phyloP scores from a whole-genome alignment of 2,797 vertebrate genomes.

The Sebastolobus altivelis region DNA sequence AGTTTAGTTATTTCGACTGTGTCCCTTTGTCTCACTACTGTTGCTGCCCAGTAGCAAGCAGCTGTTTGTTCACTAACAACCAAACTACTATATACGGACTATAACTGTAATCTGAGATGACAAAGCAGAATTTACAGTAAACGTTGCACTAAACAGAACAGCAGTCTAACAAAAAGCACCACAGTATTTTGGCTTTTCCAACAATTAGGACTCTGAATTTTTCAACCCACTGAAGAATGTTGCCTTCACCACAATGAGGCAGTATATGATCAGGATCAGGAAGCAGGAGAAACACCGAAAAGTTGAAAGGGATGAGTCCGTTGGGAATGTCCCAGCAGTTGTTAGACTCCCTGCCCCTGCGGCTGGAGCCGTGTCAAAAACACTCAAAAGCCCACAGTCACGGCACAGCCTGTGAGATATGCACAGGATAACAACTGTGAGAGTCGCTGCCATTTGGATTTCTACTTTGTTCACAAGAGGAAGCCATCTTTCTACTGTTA shows the following conservation, averaged over 20 bases:
- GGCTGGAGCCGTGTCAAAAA: conserved; percentile 76
- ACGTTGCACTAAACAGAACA: background rate
- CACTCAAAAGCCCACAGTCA: conserved; percentile 66
- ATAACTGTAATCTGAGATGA: background rate
- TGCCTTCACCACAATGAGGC: conserved; percentile 88
- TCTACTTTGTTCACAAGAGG: conserved; percentile 49
- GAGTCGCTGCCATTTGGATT: conserved; percentile 61
- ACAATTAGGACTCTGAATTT: conserved; percentile 39
- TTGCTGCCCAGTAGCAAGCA: background rate
- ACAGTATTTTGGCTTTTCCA: conserved; percentile 20
- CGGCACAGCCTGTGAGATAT: conserved; percentile 55
- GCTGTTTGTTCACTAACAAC: background rate
- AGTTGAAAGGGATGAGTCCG: conserved; percentile 77
- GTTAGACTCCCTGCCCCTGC: conserved; percentile 66
- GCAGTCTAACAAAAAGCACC: background rate
- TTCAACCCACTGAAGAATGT: conserved; percentile 76
- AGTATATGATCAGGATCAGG: conserved; percentile 88
- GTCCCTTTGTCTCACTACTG: background rate
- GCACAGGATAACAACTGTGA: conserved; percentile 69
- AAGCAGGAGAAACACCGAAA: conserved; percentile 68
- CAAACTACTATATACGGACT: background rate
- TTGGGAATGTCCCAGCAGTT: conserved; percentile 79
- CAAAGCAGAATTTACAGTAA: background rate
- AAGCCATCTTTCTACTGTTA: conserved; percentile 47
- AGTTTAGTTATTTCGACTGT: background rate